Evolutionary conservation across 2,888 invertebrate species (phyloP).

Genomic region (Xanthorhoe spadicearia): DNA sequence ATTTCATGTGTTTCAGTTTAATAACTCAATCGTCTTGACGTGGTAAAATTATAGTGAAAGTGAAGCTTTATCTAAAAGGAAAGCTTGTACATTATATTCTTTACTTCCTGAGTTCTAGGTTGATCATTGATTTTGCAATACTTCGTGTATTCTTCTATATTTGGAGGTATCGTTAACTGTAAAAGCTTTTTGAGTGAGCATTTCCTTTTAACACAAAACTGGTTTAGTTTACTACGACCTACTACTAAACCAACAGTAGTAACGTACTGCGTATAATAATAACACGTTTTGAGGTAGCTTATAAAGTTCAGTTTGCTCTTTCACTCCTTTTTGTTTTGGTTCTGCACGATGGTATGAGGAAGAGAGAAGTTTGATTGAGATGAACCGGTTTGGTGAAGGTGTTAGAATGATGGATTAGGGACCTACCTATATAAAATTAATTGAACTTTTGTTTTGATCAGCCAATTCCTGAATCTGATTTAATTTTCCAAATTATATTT

Average conservation of each 20-base stretch:
- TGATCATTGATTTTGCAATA: not conserved
- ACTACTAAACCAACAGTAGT: constrained; percentile 67
- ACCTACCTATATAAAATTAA: not conserved
- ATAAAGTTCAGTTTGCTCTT: constrained; percentile 37
- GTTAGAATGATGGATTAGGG: constrained; percentile 46
- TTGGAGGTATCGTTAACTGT: constrained; percentile 70
- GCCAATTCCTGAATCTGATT: not conserved
- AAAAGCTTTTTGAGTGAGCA: constrained; percentile 70
- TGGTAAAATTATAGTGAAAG: no score
- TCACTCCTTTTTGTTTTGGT: constrained; percentile 36
- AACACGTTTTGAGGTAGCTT: constrained; percentile 26
- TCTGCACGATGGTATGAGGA: constrained; percentile 35
- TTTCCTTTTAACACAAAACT: constrained; percentile 72
- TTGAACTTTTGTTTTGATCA: not conserved
- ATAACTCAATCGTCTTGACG: no score
- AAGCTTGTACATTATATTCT: no score
- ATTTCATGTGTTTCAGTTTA: no score
- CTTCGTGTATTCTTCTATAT: constrained; percentile 51
- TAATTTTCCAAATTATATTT: not conserved
- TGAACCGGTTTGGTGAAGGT: constrained; percentile 60
- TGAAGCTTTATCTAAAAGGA: no score
- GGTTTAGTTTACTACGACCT: constrained; percentile 79
- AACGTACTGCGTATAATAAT: constrained; percentile 24
- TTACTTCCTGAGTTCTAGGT: not conserved
- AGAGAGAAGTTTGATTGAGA: constrained; percentile 52